Conservation (phyloP, 2,113 vertebrate genomes). For the Ahaetulla prasina region DNA sequence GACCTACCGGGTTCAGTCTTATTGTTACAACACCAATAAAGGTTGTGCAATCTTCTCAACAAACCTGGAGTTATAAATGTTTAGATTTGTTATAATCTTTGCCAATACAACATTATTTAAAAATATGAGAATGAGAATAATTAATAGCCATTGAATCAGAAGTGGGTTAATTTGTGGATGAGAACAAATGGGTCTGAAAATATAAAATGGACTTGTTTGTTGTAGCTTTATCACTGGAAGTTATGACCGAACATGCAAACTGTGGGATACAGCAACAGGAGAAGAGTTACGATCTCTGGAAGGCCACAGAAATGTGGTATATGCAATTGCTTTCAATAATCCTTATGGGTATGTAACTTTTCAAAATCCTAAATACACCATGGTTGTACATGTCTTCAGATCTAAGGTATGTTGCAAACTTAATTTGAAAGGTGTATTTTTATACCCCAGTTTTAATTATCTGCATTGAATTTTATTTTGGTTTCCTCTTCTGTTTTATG, state of each 20-base stretch:
- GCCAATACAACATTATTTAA: background rate
- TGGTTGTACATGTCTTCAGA: background rate
- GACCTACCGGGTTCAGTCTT: background rate
- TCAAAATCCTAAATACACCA: background rate
- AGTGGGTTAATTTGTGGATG: background rate
- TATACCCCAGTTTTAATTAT: background rate
- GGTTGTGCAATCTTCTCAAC: background rate
- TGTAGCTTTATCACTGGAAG: slow-evolving; percentile 94
- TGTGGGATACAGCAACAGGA: slow-evolving; percentile 90
- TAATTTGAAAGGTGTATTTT: background rate
- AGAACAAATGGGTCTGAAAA: background rate
- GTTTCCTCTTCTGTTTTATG: background rate
- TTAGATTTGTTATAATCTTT: background rate
- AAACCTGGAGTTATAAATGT: background rate
- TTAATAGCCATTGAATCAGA: background rate
- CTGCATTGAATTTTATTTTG: background rate
- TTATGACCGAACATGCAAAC: slow-evolving; percentile 92
- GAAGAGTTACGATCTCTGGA: slow-evolving; percentile 79
- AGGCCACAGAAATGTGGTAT: slow-evolving; percentile 91
- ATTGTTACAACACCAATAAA: background rate
- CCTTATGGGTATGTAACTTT: slow-evolving; percentile 82
- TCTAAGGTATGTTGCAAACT: background rate
- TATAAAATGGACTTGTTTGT: slow-evolving; percentile 20
- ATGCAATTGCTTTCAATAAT: slow-evolving; percentile 93
- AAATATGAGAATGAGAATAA: background rate